Evolutionary conservation across 2,797 vertebrate genomes (phyloP).

Genomic region (Salmo trutta): DNA sequence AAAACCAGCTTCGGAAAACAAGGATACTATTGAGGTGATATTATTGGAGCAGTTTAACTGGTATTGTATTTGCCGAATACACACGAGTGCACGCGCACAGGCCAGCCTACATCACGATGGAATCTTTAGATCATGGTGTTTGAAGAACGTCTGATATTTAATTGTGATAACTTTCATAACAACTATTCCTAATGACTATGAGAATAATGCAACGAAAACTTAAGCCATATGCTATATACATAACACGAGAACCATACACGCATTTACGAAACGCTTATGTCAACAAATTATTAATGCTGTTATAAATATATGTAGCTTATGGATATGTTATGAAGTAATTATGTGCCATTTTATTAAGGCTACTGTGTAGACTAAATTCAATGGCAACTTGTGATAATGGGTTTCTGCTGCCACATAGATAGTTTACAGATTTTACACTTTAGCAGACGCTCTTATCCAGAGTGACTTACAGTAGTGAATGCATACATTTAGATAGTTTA

Average conservation of each 20-base stretch:
- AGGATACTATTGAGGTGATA: slow-evolving; percentile 33
- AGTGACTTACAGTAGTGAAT: too few species aligned
- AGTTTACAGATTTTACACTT: neutral
- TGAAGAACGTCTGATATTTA: neutral
- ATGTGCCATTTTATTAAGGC: too few species aligned
- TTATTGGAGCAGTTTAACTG: slow-evolving; percentile 26
- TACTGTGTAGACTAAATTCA: neutral
- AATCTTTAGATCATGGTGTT: neutral
- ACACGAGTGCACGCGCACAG: slow-evolving; percentile 6
- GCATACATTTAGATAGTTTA: neutral
- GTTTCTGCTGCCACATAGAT: neutral
- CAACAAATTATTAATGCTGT: neutral
- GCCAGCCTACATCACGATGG: neutral
- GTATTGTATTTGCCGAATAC: slow-evolving; percentile 28
- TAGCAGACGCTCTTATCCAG: too few species aligned
- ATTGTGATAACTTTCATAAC: neutral
- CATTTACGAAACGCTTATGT: neutral
- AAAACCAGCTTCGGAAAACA: slow-evolving; percentile 41
- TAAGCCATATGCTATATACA: neutral
- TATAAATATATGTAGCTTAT: neutral
- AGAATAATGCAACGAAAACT: neutral
- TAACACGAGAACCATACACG: neutral
- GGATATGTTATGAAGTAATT: neutral
- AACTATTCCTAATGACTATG: neutral
- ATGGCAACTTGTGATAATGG: neutral